Percentiles rank a stretch among this genome's conserved stretches.
phyloP scores from a whole-genome alignment of 2,888 invertebrate species.

The Drosophila aldrichi region DNA sequence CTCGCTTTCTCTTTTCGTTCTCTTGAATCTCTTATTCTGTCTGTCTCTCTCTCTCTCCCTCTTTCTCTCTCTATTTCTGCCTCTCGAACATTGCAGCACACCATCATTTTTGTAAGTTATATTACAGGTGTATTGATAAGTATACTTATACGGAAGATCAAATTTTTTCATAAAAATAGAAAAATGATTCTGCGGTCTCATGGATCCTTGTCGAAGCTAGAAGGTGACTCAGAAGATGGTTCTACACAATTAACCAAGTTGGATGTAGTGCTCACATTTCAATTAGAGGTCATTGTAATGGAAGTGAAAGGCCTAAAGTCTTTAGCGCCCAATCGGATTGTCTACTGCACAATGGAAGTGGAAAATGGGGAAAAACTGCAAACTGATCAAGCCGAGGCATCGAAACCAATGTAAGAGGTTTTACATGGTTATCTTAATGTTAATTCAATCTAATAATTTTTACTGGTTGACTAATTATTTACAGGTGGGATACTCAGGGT shows the following conservation, averaged over 20 bases:
- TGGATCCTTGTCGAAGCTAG: slow-evolving; percentile 96
- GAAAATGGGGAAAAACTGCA: slow-evolving; percentile 99
- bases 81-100: slow-evolving; percentile 68
- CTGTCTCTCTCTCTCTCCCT: not conserved
- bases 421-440: not conserved
- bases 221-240: slow-evolving; percentile 97
- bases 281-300: slow-evolving; percentile 99
- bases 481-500: slow-evolving; percentile 99
- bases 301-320: slow-evolving; percentile 99
- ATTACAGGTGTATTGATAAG: not conserved
- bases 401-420: slow-evolving; percentile 94
- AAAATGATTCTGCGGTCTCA: slow-evolving; percentile 90
- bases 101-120: slow-evolving; percentile 84
- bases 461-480: not conserved
- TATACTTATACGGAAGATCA: not conserved
- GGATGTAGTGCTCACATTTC: slow-evolving; percentile 98
- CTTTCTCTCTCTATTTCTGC: not conserved
- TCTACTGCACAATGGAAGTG: slow-evolving; percentile 99
- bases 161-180: slow-evolving; percentile 42
- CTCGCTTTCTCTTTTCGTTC: too few relatives aligned
- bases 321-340: slow-evolving; percentile 97
- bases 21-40: not conserved
- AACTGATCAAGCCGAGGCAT: slow-evolving; percentile 99
- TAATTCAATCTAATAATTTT: not conserved
- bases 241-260: slow-evolving; percentile 98